Conservation (phyloP, 2,113 vertebrate genomes). For the Hiodon tergisus region DNA sequence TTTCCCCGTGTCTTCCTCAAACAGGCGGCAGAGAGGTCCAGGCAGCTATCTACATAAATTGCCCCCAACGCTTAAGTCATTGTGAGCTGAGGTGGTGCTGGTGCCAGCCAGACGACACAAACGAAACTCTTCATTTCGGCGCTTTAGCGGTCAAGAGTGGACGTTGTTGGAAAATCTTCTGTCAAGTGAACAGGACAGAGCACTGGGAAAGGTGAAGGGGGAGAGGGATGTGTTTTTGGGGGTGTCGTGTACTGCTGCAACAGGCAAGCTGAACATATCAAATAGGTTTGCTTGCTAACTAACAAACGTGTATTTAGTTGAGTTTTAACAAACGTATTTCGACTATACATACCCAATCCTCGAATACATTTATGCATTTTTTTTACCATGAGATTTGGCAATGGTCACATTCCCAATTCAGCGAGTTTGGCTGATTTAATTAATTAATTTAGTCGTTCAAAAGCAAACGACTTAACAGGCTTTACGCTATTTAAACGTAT, state of each 20-base stretch:
- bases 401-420: slow-evolving; percentile 4
- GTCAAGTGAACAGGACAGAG: slow-evolving; percentile 12
- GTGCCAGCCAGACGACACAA: not conserved
- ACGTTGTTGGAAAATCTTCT: not conserved
- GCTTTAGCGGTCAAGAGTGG: not conserved
- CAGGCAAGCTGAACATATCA: no score
- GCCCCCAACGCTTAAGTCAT: not conserved
- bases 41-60: slow-evolving; percentile 4
- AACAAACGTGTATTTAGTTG: not conserved
- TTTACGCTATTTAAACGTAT: no score
- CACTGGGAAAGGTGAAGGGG: slow-evolving; percentile 15
- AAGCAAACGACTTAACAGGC: no score
- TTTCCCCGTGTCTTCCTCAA: not conserved
- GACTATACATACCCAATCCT: no score
- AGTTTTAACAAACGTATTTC: not conserved
- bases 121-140: not conserved
- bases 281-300: not conserved
- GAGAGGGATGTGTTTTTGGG: not conserved
- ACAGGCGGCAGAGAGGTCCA: slow-evolving; percentile 5
- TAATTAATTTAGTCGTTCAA: no score
- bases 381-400: not conserved
- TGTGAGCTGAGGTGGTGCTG: slow-evolving; percentile 5
- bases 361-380: no score
- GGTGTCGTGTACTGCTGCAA: not conserved
- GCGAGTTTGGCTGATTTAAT: not conserved